These are phyloP conservation scores for Diachrysia chrysitis DNA, from an alignment of 2,888 invertebrate species.

Conservation along the genomic window DNA sequence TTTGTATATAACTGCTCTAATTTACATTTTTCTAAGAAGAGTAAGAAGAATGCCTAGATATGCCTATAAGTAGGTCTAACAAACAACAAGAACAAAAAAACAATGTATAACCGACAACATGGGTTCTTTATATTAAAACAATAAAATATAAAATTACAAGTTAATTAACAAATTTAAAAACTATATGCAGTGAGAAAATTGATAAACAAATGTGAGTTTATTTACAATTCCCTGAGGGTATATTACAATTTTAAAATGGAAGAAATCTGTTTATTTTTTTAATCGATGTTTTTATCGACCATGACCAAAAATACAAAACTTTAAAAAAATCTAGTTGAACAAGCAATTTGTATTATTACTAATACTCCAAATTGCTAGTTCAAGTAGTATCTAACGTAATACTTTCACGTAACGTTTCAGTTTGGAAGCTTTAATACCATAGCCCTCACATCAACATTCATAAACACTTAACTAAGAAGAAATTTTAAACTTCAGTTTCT, in stretches of 20 bases:
- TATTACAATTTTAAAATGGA: neutral
- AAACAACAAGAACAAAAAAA: too few species aligned
- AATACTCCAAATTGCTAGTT: too few species aligned
- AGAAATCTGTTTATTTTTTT: too few species aligned
- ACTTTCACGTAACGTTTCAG: neutral
- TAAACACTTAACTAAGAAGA: neutral
- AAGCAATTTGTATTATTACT: neutral
- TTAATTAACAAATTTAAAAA: neutral
- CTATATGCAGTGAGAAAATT: neutral
- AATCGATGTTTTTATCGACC: neutral
- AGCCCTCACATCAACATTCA: neutral
- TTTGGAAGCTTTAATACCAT: neutral
- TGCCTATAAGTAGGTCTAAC: too few species aligned
- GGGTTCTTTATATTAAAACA: neutral
- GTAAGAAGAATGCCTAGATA: neutral
- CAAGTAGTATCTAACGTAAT: too few species aligned
- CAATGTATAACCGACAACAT: neutral
- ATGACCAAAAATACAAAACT: neutral
- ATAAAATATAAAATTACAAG: neutral
- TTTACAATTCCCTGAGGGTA: neutral
- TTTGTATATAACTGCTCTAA: neutral
- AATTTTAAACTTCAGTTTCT: slow-evolving; percentile 37
- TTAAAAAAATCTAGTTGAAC: neutral
- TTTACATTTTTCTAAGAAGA: neutral
- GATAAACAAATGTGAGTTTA: neutral